Conservation (phyloP, 2,888 invertebrate genomes). For the Mylabris sibirica region DNA sequence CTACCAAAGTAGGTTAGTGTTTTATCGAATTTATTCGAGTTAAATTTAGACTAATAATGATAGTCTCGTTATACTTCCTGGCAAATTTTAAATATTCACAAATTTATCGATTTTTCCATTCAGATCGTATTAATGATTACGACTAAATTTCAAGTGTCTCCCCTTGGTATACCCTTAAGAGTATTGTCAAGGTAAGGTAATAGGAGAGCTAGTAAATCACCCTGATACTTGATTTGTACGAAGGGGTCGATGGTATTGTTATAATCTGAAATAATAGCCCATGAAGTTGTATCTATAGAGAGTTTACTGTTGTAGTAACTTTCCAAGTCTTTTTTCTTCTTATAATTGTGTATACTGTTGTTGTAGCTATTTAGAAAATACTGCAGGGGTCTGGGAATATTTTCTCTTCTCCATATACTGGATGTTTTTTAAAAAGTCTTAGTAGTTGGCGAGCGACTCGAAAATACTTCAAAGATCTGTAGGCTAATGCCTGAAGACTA, state of each 20-base stretch:
- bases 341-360: not conserved
- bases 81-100: too few species aligned
- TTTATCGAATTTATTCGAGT: too few species aligned
- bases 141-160: not conserved
- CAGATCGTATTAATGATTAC: not conserved
- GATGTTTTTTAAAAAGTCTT: too few species aligned
- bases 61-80: too few species aligned
- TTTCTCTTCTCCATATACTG: too few species aligned
- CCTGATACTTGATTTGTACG: not conserved
- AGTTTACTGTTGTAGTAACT: not conserved
- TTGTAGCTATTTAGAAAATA: not conserved
- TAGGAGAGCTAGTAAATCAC: not conserved
- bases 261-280: not conserved
- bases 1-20: too few species aligned
- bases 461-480: too few species aligned
- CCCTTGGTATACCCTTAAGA: not conserved
- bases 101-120: too few species aligned
- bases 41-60: too few species aligned
- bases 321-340: not conserved
- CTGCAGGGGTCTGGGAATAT: conserved; percentile 10
- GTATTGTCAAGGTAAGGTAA: not conserved
- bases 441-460: too few species aligned
- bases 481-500: too few species aligned
- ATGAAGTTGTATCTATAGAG: conserved; percentile 2
- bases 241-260: not conserved